Evolutionary conservation across 2,113 vertebrate genomes (phyloP).

Genomic region (Sander lucioperca): DNA sequence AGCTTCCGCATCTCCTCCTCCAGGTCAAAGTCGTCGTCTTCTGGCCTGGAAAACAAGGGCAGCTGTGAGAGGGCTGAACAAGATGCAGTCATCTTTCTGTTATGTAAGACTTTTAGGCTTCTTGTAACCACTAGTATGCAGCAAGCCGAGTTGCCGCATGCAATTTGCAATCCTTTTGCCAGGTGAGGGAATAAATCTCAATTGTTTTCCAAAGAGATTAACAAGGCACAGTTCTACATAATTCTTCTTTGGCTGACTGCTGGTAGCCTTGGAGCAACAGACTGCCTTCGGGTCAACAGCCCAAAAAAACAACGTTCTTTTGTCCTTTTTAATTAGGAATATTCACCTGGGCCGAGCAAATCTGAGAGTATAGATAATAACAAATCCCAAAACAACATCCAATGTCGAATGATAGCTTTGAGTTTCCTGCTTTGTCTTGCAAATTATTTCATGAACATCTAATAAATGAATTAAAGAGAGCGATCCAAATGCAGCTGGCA

Average conservation of each 20-base stretch:
- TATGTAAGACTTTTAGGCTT: neutral
- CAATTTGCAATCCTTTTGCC: neutral
- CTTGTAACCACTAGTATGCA: too few species aligned
- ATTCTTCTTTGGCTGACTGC: neutral
- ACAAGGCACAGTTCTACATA: neutral
- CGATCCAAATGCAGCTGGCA: neutral
- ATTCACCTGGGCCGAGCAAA: neutral
- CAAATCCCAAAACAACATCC: neutral
- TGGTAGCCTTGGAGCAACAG: neutral
- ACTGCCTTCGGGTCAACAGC: neutral
- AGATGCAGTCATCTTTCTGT: neutral
- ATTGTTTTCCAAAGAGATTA: neutral
- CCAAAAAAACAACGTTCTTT: neutral
- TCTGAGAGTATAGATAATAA: neutral
- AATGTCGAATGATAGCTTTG: neutral
- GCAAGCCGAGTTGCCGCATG: neutral
- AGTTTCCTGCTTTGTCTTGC: neutral
- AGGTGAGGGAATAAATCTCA: slow-evolving; percentile 7
- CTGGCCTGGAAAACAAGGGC: slow-evolving; percentile 84
- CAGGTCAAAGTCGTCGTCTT: slow-evolving; percentile 93
- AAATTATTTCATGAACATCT: neutral
- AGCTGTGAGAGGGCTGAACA: neutral
- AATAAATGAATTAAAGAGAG: neutral
- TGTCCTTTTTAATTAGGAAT: neutral
- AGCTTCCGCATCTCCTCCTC: slow-evolving; percentile 86